Conservation (phyloP, 2,888 invertebrate species). For the Cartodere bifasciata region DNA sequence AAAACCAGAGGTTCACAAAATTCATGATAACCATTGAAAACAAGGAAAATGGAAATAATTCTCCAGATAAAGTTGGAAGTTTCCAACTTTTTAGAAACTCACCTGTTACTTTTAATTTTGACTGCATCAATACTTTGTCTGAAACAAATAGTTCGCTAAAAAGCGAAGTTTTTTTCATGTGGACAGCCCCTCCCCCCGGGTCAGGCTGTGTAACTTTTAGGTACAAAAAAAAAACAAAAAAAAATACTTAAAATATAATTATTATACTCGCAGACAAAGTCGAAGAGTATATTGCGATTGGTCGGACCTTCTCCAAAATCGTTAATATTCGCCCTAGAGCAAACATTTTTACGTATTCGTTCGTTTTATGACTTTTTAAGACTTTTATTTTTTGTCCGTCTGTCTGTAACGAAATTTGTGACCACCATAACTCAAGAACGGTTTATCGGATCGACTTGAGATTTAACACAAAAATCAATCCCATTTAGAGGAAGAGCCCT, state of each 20-base stretch:
- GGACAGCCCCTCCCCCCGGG: constrained; percentile 77
- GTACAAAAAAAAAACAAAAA: constrained; percentile 32
- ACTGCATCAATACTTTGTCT: constrained; percentile 72
- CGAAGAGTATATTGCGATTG: too few relatives aligned
- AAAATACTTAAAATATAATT: constrained; percentile 2
- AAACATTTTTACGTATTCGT: too few relatives aligned
- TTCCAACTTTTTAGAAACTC: constrained; percentile 58
- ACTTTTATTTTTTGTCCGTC: too few relatives aligned
- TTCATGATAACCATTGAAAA: constrained; percentile 65
- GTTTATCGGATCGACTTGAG: too few relatives aligned
- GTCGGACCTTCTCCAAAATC: too few relatives aligned
- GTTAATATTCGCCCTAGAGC: too few relatives aligned
- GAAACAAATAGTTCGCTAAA: constrained; percentile 71
- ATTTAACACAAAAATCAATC: too few relatives aligned
- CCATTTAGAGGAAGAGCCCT: too few relatives aligned
- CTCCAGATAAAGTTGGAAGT: constrained; percentile 48
- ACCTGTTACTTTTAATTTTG: constrained; percentile 58
- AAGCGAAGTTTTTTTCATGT: constrained; percentile 74
- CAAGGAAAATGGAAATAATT: constrained; percentile 35
- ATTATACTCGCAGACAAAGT: too few relatives aligned
- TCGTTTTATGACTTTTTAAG: too few relatives aligned
- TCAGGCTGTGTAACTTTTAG: constrained; percentile 80
- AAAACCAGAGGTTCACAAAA: constrained; percentile 63
- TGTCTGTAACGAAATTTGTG: too few relatives aligned
- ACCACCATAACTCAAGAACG: too few relatives aligned